Percentiles rank a stretch among this genome's conserved stretches.
Conservation (phyloP, 2,113 vertebrate genomes). For the Actinemys pallida region DNA sequence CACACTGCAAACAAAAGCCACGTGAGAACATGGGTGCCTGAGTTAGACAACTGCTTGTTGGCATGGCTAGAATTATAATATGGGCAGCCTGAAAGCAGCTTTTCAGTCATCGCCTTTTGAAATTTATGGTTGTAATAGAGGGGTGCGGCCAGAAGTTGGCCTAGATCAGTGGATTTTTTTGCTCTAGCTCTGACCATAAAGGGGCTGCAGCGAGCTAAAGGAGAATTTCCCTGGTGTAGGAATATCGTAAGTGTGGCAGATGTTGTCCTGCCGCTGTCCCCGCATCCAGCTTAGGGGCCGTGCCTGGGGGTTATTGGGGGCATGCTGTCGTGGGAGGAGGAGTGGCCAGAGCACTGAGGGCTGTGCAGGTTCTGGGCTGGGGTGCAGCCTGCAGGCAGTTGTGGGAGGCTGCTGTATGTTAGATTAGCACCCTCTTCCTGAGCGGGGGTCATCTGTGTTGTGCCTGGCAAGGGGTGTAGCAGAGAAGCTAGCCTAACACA, state of each 20-base stretch:
- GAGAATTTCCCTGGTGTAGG: background rate
- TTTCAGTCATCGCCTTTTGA: background rate
- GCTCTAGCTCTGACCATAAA: background rate
- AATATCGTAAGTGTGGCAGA: background rate
- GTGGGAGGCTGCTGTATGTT: background rate
- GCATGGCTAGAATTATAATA: background rate
- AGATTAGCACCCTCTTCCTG: background rate
- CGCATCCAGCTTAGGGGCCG: background rate
- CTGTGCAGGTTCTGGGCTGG: background rate
- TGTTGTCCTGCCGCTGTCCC: no score
- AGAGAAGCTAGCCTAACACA: background rate
- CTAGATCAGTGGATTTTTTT: background rate
- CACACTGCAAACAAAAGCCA: background rate
- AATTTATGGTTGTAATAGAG: background rate
- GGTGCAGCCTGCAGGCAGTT: rapidly evolving
- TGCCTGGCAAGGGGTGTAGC: background rate
- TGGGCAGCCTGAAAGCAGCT: background rate
- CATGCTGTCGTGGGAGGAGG: background rate
- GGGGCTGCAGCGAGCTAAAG: rapidly evolving
- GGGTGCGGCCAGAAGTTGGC: background rate
- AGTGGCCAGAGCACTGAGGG: background rate
- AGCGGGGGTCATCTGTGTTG: background rate
- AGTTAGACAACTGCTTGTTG: background rate
- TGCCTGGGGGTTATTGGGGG: background rate
- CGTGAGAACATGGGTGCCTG: background rate